Percentiles rank a stretch among this genome's conserved stretches.
These are phyloP conservation scores for Ctenodactylus gundi DNA, from an alignment of 2,113 vertebrate species.

Conservation along the genomic window DNA sequence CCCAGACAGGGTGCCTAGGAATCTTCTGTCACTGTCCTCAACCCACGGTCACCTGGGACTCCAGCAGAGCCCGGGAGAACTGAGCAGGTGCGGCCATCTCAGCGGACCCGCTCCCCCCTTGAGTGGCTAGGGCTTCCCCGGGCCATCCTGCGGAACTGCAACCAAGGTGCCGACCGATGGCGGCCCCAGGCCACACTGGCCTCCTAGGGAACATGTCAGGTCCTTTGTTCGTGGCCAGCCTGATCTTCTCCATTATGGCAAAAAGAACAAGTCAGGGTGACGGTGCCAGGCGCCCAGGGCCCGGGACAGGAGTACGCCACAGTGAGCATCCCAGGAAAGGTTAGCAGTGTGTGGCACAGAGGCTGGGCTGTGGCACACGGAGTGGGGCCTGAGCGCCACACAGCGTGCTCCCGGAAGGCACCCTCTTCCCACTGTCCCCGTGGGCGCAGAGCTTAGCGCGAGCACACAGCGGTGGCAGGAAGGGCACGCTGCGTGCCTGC, in stretches of 20 bases:
- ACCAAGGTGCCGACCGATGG: not conserved
- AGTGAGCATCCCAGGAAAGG: accelerated
- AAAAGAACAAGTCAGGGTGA: not conserved
- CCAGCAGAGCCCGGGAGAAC: not conserved
- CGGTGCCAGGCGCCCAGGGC: not conserved
- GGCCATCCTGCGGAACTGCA: not conserved
- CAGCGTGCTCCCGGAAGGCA: not conserved
- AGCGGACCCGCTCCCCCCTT: not conserved
- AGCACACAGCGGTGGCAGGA: too few species aligned
- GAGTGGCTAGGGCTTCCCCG: not conserved
- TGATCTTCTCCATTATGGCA: not conserved
- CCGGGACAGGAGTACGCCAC: accelerated
- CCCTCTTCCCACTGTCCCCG: not conserved
- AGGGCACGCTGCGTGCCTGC: not conserved
- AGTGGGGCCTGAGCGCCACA: not conserved
- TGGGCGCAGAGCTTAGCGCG: not conserved
- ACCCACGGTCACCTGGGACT: not conserved
- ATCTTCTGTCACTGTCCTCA: not conserved
- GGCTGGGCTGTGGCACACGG: not conserved
- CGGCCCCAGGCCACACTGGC: not conserved
- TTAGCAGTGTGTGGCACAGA: not conserved
- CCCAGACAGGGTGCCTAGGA: not conserved
- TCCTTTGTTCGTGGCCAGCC: not conserved
- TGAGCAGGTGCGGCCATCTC: not conserved
- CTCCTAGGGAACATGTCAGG: too few species aligned